Conservation (phyloP, 1,140 invertebrate genomes). For the Camponotus pennsylvanicus region DNA sequence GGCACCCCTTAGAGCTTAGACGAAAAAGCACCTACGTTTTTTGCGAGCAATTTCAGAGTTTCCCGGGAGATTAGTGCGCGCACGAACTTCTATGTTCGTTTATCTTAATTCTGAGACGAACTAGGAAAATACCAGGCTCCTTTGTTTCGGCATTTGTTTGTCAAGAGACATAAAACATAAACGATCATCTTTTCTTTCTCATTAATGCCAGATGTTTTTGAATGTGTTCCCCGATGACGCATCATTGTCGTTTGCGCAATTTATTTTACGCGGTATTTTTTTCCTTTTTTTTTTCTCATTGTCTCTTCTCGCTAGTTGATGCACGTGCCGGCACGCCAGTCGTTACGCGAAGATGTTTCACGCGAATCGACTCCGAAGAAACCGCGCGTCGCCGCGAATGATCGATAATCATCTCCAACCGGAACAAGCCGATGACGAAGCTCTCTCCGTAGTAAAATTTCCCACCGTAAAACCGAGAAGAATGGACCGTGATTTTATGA, state of each 20-base stretch:
- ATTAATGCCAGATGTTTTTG: slow-evolving; percentile 38
- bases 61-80: slow-evolving; percentile 21
- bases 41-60: slow-evolving; percentile 52
- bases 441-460: slow-evolving; percentile 23
- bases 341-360: slow-evolving; percentile 19
- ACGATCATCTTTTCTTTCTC: slow-evolving; percentile 28
- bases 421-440: slow-evolving; percentile 53
- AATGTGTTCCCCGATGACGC: slow-evolving; percentile 38
- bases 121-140: slow-evolving; percentile 11
- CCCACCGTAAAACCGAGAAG: slow-evolving; percentile 38
- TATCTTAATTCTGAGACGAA: slow-evolving; percentile 56
- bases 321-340: not conserved
- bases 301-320: not conserved
- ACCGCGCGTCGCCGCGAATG: not conserved
- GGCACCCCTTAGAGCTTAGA: not conserved
- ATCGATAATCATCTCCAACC: slow-evolving; percentile 57
- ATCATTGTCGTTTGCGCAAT: not conserved
- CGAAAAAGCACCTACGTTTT: slow-evolving; percentile 44
- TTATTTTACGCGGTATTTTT: not conserved
- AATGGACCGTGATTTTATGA: slow-evolving; percentile 56
- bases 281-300: not conserved
- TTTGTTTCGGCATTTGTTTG: slow-evolving; percentile 40
- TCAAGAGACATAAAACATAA: not conserved
- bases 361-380: slow-evolving; percentile 20
- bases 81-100: slow-evolving; percentile 61